Evolutionary conservation across 2,113 vertebrate species (phyloP), one percentile per base, ranked within the genome.

Genomic region (Myiozetetes cayanensis): DNA sequence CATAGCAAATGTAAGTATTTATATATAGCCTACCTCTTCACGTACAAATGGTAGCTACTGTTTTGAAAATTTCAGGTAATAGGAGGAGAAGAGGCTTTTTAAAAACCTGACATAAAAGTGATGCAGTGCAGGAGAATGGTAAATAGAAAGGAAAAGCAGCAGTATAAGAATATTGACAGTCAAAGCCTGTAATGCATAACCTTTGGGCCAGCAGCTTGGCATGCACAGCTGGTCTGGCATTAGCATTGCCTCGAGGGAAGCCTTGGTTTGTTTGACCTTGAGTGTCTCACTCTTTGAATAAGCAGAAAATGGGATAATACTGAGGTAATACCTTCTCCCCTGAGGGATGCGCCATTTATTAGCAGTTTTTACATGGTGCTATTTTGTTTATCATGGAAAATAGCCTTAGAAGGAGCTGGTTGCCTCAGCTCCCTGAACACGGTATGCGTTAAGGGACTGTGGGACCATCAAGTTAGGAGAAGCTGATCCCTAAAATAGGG

Each of bases 311-410:
- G 24, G 85, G 82, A 79, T 90, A 66, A 84, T 37, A 73, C 46
- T 14, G 70, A 90, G 82, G 55, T 47, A 95, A 85, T 84, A 10
- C 19, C 59, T 81, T 73, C 37, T 43, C 90, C 96, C 92, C 66
- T 71, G 76, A 93, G 87, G 22, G 53, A 93, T 22, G 33, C 47
- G 31, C 35, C 33, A 4, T 86, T 79, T 89, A 96, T 87, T 89
- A 94, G 44, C 58, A 74, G 75, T 67, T 71, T 89, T 91, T 71
- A 43, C 70, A 24, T 35, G 72, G 30, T 61, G 50, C 33, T 93
- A n/a, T 88, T 96, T 93, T 87, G 77, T 93, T 97, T 94, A 74
- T 61, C 21, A 11, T 76, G 85, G 93, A 93, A 96, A 96, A 95
- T 18, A 91, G 39, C 61, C 75, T 70, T 33, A 46, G 87, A 92